Conservation (phyloP, 2,888 invertebrate species). For the Torymus auratus region DNA sequence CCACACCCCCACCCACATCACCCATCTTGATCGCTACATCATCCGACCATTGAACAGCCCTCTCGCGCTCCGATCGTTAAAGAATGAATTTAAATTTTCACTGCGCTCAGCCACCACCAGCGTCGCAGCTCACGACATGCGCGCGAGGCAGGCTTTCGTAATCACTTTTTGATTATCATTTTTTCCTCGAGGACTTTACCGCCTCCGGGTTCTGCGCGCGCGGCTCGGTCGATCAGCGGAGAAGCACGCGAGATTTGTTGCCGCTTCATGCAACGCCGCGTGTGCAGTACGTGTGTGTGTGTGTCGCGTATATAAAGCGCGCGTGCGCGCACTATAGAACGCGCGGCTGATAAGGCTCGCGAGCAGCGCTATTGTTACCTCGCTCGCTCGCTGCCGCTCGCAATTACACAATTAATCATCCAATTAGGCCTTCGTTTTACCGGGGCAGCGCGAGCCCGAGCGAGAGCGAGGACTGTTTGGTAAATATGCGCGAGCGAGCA, state of each 20-base stretch:
- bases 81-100: conserved; percentile 35
- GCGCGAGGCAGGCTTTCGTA: background rate
- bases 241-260: conserved; percentile 58
- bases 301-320: too few relatives aligned
- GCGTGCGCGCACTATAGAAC: conserved; percentile 44
- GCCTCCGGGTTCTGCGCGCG: background rate
- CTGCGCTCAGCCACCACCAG: background rate
- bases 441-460: conserved; percentile 52
- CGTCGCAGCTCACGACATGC: too few relatives aligned
- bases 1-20: background rate
- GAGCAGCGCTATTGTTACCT: conserved; percentile 62
- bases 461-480: conserved; percentile 42
- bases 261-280: conserved; percentile 42
- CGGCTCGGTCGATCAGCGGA: conserved; percentile 44
- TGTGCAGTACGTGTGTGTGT: too few relatives aligned
- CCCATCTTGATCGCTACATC: background rate
- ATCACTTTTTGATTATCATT: conserved; percentile 55
- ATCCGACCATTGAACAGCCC: background rate
- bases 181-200: conserved; percentile 14
- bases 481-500: conserved; percentile 37
- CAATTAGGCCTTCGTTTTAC: conserved; percentile 69
- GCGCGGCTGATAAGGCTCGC: conserved; percentile 64
- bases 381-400: conserved; percentile 37
- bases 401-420: conserved; percentile 73
- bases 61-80: conserved; percentile 26